Evolutionary conservation across 92 coral and sea anemone genomes (phyloP).

Genomic region (Zoanthus sociatus): DNA sequence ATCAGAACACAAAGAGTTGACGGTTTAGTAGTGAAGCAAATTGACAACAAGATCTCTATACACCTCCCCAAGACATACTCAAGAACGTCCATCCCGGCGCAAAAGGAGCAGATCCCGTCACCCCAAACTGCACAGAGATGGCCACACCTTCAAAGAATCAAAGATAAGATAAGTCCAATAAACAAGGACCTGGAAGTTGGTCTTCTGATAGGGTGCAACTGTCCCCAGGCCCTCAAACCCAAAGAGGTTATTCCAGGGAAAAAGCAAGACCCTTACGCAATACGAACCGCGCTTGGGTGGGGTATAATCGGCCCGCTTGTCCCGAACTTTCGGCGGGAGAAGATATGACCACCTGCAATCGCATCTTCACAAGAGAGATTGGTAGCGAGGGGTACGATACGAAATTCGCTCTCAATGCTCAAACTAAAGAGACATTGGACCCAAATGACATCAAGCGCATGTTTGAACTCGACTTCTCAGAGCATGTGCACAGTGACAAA

Average conservation of each 20-base stretch:
- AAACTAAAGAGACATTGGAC: slow-evolving; percentile 52
- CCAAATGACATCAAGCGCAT: slow-evolving; percentile 41
- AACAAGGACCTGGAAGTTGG: slow-evolving; percentile 43
- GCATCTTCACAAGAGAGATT: slow-evolving; percentile 22
- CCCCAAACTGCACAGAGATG: slow-evolving; percentile 47
- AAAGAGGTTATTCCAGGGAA: slow-evolving; percentile 10
- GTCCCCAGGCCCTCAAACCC: slow-evolving; percentile 44
- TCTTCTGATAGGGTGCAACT: slow-evolving; percentile 52
- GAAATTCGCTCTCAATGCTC: neutral
- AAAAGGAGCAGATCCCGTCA: slow-evolving; percentile 49
- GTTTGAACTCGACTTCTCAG: slow-evolving; percentile 54
- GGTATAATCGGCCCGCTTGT: slow-evolving; percentile 56
- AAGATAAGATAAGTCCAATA: slow-evolving; percentile 34
- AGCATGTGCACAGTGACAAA: neutral
- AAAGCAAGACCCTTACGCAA: slow-evolving; percentile 51
- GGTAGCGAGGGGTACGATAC: slow-evolving; percentile 2
- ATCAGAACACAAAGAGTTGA: slow-evolving; percentile 51
- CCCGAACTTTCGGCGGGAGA: neutral
- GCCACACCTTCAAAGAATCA: slow-evolving; percentile 47
- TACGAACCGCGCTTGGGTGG: slow-evolving; percentile 51
- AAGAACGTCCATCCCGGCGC: slow-evolving; percentile 54
- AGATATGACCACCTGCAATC: slow-evolving; percentile 24
- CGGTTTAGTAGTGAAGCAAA: slow-evolving; percentile 46
- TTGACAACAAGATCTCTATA: slow-evolving; percentile 39
- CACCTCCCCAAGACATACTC: slow-evolving; percentile 62